Base-by-base conservation (phyloP, 2,888 invertebrate species). In the Cylloceria caligata region DNA sequence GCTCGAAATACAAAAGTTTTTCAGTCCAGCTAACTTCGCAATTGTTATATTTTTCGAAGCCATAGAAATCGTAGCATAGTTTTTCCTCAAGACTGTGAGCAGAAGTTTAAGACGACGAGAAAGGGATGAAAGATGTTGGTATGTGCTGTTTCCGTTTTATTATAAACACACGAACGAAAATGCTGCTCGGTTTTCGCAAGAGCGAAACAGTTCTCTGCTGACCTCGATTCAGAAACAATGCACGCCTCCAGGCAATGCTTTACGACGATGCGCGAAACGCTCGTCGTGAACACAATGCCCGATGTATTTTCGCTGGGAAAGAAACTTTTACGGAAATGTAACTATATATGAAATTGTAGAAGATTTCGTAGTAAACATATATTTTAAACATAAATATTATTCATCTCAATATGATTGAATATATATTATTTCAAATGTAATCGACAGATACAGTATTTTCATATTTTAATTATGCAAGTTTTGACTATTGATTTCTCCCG, bases 161-260 rank as follows among this genome's bases (percentile, higher is more conserved):
- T 62, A 47, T 30, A 77, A 77, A 16, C 30, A 16, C 27, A n/a
- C 27, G 60, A 39, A 49, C 47, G 34, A 27, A 27, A 60, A n/a
- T 36, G 30, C 68, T 7, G 49, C 30, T 68, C 27, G 36, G n/a
- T 62, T 75, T 69, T 65, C 52, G 19, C 30, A 21, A n/a, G 62
- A 45, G 34, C 24, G 30, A 49, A 45, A 36, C 21, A 24, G 39
- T 42, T 67, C 60, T 49, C 16, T 21, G 71, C 60, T 80, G 88
- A 88, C 87, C 87, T 84, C 86, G 83, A 87, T 88, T 85, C 84
- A 49, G 77, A 86, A 80, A 87, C 88, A 87, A 88, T 85, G 83
- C 78, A n/a, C n/a, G 21, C 60, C 47, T 67, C 45, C 77, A 68
- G 77, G 81, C 68, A 80, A 30, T 62, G 71, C 27, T 45, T 85